Conservation (phyloP, 2,888 invertebrate species). For the Pristionchus entomophagus region DNA sequence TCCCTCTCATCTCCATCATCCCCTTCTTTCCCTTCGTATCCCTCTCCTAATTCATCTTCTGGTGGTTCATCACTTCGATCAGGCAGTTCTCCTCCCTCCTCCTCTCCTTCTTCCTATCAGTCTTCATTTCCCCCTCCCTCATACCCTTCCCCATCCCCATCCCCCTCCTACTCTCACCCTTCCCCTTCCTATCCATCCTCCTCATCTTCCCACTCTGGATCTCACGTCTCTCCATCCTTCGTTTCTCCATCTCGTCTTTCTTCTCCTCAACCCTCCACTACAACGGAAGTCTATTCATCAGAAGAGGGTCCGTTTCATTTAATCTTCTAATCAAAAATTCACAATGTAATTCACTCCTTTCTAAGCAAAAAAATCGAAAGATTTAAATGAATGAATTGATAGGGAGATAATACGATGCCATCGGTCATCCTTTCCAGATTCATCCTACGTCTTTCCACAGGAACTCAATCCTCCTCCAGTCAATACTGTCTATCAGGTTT, state of each 20-base stretch:
- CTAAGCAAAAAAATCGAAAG: no score
- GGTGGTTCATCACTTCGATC: no score
- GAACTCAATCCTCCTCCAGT: slow-evolving; percentile 1
- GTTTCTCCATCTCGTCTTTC: not conserved
- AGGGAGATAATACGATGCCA: no score
- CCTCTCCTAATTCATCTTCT: not conserved
- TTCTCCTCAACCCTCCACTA: not conserved
- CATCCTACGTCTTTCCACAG: not conserved
- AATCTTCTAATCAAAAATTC: not conserved
- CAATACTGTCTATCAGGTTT: not conserved
- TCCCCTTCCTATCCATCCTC: not conserved
- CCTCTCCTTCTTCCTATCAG: slow-evolving; percentile 4
- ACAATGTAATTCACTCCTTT: not conserved
- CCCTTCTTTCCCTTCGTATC: not conserved
- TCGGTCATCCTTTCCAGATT: no score
- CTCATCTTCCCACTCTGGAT: not conserved
- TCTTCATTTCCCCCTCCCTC: not conserved
- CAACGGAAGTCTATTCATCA: not conserved
- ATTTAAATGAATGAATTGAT: no score
- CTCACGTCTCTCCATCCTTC: not conserved
- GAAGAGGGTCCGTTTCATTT: not conserved
- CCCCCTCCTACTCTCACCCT: not conserved
- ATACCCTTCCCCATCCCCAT: not conserved
- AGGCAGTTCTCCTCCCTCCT: no score
- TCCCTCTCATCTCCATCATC: not conserved